These are phyloP conservation scores for Callionymus lyra DNA, from an alignment of 2,113 vertebrate genomes.

Conservation along the genomic window DNA sequence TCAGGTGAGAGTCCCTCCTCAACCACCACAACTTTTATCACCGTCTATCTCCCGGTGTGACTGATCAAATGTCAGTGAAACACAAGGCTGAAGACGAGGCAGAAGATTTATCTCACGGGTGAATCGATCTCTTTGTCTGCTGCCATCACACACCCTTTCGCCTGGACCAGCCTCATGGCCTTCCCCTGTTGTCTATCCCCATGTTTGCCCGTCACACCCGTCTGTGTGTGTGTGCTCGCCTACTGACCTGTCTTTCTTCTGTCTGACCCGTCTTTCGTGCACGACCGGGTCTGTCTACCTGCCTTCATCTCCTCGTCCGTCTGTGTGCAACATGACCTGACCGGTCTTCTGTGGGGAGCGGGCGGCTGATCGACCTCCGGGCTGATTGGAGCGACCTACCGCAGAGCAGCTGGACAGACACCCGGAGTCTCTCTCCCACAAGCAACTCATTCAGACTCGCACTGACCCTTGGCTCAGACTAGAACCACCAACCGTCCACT, in stretches of 20 bases:
- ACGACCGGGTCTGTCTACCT: slow-evolving; percentile 7
- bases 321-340: slow-evolving; percentile 44
- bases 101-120: slow-evolving; percentile 34
- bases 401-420: slow-evolving; percentile 29
- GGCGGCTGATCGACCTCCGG: slow-evolving; percentile 35
- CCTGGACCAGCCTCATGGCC: no score
- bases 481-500: slow-evolving; percentile 15
- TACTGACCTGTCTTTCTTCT: neutral
- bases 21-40: slow-evolving; percentile 29
- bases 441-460: slow-evolving; percentile 22
- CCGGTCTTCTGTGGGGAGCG: slow-evolving; percentile 35
- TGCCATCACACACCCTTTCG: neutral
- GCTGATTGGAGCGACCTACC: slow-evolving; percentile 57
- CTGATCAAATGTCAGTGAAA: slow-evolving; percentile 49
- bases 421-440: slow-evolving; percentile 21
- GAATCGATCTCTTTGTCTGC: slow-evolving; percentile 41
- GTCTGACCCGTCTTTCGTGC: slow-evolving; percentile 18
- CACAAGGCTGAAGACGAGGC: slow-evolving; percentile 20
- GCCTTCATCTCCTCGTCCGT: slow-evolving; percentile 16
- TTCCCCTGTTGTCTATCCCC: neutral
- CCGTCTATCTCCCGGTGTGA: slow-evolving; percentile 14
- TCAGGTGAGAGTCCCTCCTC: slow-evolving; percentile 43
- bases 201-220: neutral
- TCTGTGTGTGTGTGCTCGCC: no score
- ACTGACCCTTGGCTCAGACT: slow-evolving; percentile 17